These are phyloP conservation scores for Nansenia antarctica DNA, from an alignment of 2,113 vertebrate species.

Conservation along the genomic window DNA sequence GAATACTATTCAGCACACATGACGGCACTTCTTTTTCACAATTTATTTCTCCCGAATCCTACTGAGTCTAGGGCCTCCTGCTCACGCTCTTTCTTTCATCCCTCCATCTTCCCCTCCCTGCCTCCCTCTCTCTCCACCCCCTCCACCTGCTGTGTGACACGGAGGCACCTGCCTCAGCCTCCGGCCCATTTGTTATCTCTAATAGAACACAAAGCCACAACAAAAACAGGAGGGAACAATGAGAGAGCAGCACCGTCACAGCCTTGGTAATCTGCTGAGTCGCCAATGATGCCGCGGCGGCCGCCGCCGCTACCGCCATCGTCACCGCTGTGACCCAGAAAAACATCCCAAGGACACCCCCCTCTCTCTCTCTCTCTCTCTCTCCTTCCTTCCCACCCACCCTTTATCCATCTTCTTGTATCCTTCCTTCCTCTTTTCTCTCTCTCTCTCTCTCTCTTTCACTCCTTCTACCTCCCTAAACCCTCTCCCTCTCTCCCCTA, in stretches of 20 bases:
- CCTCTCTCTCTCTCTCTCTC: slow-evolving; percentile 12
- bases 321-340: no score
- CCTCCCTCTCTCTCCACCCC: not conserved
- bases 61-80: no score
- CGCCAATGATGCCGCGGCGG: slow-evolving; percentile 14
- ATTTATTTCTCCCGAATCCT: not conserved
- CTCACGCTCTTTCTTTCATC: slow-evolving; percentile 18
- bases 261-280: slow-evolving; percentile 35
- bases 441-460: slow-evolving; percentile 20
- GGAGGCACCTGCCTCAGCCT: slow-evolving; percentile 50
- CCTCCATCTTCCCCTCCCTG: slow-evolving; percentile 6
- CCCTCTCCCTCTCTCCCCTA: not conserved
- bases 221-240: slow-evolving; percentile 42
- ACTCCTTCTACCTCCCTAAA: no score
- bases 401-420: no score
- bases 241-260: slow-evolving; percentile 19
- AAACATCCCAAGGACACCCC: slow-evolving; percentile 43
- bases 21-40: not conserved
- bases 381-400: not conserved
- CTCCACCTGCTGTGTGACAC: slow-evolving; percentile 45
- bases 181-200: slow-evolving; percentile 50
- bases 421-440: slow-evolving; percentile 8
- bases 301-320: no score
- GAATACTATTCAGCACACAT: slow-evolving; percentile 6
- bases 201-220: slow-evolving; percentile 47